Evolutionary conservation across 2,888 invertebrate species (phyloP).

Genomic region (Quadroppia sp.): DNA sequence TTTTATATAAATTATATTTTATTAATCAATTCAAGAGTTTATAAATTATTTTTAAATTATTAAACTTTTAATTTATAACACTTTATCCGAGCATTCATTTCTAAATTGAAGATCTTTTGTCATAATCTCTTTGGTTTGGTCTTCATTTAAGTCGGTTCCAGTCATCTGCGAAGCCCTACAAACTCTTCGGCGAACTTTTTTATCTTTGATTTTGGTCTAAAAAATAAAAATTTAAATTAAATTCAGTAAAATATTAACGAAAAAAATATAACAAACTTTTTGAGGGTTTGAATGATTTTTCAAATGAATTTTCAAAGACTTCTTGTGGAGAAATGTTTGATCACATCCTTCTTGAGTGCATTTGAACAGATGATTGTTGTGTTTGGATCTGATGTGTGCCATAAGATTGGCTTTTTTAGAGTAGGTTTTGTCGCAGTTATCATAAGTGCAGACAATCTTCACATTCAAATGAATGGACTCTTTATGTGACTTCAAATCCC

Average conservation of each 20-base stretch:
- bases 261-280: slow-evolving; percentile 8
- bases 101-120: neutral
- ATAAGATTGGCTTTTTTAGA: slow-evolving; percentile 14
- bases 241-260: neutral
- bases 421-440: slow-evolving; percentile 33
- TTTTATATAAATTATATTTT: too few species aligned
- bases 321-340: slow-evolving; percentile 11
- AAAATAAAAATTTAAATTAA: neutral
- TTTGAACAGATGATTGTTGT: neutral
- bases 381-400: slow-evolving; percentile 20
- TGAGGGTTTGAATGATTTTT: slow-evolving; percentile 29
- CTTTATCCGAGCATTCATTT: neutral
- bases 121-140: neutral
- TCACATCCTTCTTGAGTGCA: slow-evolving; percentile 34
- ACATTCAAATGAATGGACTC: slow-evolving; percentile 28
- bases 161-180: neutral
- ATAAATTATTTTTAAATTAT: too few species aligned
- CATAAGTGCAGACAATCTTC: slow-evolving; percentile 28
- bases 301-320: slow-evolving; percentile 25
- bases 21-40: too few species aligned
- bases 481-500: slow-evolving; percentile 10
- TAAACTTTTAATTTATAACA: too few species aligned
- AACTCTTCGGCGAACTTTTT: neutral
- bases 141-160: neutral
- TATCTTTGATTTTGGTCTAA: too few species aligned